A percentile compares a stretch with the other conserved stretches of the same genome.
Evolutionary conservation across 53 echinoderm and acorn worm genomes (phyloP).

Genomic region (Paelopatides confundens): DNA sequence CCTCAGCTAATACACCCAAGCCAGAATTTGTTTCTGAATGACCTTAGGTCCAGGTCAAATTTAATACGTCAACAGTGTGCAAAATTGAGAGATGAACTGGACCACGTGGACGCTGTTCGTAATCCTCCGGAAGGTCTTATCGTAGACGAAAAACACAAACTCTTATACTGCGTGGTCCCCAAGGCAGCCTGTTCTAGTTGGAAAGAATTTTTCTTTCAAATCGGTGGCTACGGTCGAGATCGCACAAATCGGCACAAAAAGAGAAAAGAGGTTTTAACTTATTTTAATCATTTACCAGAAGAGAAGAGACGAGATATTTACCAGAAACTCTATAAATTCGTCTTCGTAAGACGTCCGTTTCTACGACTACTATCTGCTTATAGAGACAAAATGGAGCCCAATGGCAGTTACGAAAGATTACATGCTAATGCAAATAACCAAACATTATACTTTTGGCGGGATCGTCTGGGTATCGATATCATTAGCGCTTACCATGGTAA

Average conservation of each 20-base stretch:
- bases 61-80: slow-evolving; percentile 1
- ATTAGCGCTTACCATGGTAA: not conserved
- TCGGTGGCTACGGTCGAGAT: slow-evolving; percentile 46
- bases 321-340: slow-evolving; percentile 11
- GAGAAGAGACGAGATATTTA: not conserved
- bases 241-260: not conserved
- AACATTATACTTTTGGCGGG: slow-evolving; percentile 33
- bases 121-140: slow-evolving; percentile 23
- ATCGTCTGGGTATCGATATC: slow-evolving; percentile 19
- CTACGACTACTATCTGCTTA: slow-evolving; percentile 24
- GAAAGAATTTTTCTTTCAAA: slow-evolving; percentile 43
- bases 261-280: slow-evolving; percentile 1
- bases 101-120: not conserved
- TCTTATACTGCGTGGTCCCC: slow-evolving; percentile 37
- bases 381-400: slow-evolving; percentile 35
- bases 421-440: not conserved
- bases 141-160: slow-evolving; percentile 30
- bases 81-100: not conserved
- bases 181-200: slow-evolving; percentile 48
- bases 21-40: not conserved
- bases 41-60: slow-evolving; percentile 8
- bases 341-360: slow-evolving; percentile 39
- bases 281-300: not conserved
- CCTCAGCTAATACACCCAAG: not conserved
- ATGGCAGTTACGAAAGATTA: slow-evolving; percentile 26